Evolutionary conservation across 2,113 vertebrate species (phyloP), one percentile per base, ranked within the genome.

Genomic region (Tyto alba): DNA sequence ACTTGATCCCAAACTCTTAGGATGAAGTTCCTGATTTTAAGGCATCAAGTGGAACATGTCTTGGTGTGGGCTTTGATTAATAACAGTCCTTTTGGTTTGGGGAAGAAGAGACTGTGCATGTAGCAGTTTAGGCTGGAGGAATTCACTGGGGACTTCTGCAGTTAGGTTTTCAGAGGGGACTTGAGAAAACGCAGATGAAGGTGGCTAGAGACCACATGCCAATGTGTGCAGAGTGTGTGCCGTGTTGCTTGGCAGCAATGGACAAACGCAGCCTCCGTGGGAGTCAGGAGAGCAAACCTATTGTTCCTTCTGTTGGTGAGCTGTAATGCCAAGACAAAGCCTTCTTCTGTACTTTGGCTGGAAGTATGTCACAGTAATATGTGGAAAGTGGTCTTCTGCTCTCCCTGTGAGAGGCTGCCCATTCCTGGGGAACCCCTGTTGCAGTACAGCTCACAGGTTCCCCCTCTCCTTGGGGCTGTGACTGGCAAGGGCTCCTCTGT

Each of bases 221-320:
- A 89, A 84, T 4, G 4, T 1, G 0, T 30, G 77, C 38, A 69
- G 69, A 72, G 78, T 5, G 16, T 55, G 20, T 0, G 0, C 50
- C 7, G 1, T 25, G 2, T 47, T 0, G 0, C 52, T 38, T 38
- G 80, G 77, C 32, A 7, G 59, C 41, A 45, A 34, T 25, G 66
- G 52, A 67, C 64, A 71, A 93, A 63, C 1, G 4, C 32, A 57
- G 50, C 19, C 77, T 84, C 68, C 1, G 0, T 11, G 60, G 87
- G 76, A 67, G 38, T 52, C 66, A 75, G 64, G 72, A 85, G 64
- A 79, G 36, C 67, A 95, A 93, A 73, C 72, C 45, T 67, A 19
- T 47, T 80, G 94, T 85, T 64, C 80, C 41, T 85, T 93, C 90
- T 92, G 80, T 59, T 90, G 57, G 9, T 52, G 55, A 38, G 36